phyloP scores from a whole-genome alignment of 2,797 vertebrate species.

The Thripadectes ignobilis region DNA sequence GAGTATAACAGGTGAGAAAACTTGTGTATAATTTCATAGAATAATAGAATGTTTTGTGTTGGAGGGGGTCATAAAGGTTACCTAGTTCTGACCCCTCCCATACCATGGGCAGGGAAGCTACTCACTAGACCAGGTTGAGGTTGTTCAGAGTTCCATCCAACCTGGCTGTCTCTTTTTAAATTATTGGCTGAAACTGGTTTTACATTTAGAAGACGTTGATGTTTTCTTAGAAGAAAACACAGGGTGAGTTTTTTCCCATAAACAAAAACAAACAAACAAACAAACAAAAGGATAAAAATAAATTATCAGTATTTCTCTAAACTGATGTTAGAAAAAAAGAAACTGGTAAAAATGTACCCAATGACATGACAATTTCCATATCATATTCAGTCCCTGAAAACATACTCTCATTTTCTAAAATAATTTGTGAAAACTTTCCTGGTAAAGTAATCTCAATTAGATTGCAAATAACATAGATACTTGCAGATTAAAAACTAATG shows the following conservation, averaged over 20 bases:
- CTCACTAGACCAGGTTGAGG: neutral
- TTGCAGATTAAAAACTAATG: neutral
- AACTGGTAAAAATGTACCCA: neutral
- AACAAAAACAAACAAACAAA: neutral
- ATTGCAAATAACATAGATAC: neutral
- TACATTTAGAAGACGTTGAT: neutral
- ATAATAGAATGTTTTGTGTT: neutral
- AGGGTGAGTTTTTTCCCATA: neutral
- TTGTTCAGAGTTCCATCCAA: neutral
- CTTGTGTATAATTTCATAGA: neutral
- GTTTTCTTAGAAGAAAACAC: neutral
- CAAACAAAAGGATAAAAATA: neutral
- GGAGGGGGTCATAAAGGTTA: neutral
- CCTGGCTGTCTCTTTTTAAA: neutral
- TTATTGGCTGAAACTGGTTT: neutral
- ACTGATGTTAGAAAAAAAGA: neutral
- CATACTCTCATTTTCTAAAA: neutral
- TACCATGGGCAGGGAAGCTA: neutral
- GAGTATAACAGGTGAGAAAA: neutral
- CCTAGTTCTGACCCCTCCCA: neutral
- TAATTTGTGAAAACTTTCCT: neutral
- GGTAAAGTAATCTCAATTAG: neutral
- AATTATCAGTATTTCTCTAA: neutral
- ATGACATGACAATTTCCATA: neutral
- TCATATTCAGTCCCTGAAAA: neutral